These are phyloP conservation scores for Sinocyclocheilus anshuiensis DNA, from an alignment of 2,113 vertebrate genomes.

Conservation along the genomic window DNA sequence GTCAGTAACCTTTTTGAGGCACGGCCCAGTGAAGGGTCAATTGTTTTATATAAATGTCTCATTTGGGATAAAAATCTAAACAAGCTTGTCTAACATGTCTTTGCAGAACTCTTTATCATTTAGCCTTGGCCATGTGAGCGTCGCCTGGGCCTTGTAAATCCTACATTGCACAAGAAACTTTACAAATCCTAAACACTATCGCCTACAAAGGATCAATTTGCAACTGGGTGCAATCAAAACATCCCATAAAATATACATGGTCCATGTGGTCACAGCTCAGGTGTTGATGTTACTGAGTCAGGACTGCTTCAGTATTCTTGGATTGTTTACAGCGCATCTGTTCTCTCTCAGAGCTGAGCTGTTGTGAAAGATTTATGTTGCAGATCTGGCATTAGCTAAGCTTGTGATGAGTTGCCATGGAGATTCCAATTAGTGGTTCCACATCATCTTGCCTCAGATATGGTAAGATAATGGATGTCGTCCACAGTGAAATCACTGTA, in stretches of 20 bases:
- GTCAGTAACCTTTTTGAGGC: background rate
- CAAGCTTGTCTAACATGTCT: conserved; percentile 23
- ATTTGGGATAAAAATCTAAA: conserved; percentile 12
- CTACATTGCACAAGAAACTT: conserved; percentile 32
- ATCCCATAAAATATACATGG: conserved; percentile 68
- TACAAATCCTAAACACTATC: conserved; percentile 47
- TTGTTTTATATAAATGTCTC: conserved; percentile 30
- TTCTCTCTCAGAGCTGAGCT: conserved; percentile 63
- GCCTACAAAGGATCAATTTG: conserved; percentile 52
- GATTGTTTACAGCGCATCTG: conserved; percentile 64
- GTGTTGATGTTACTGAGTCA: conserved; percentile 70
- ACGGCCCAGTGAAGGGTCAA: background rate
- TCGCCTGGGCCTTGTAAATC: conserved; percentile 19
- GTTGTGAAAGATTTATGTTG: conserved; percentile 63
- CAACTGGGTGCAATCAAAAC: conserved; percentile 66
- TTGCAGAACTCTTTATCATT: conserved; percentile 34
- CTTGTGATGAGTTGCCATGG: conserved; percentile 61
- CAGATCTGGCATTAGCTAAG: conserved; percentile 57
- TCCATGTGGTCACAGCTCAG: conserved; percentile 67
- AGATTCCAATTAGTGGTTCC: conserved; percentile 64
- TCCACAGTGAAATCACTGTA: conserved; percentile 47
- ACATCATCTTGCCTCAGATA: conserved; percentile 58
- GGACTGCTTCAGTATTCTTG: conserved; percentile 68
- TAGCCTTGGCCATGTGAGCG: background rate
- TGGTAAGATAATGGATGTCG: conserved; percentile 53